These are phyloP conservation scores for Drosophila takahashii DNA, from an alignment of 1,140 invertebrate genomes.

Conservation along the genomic window DNA sequence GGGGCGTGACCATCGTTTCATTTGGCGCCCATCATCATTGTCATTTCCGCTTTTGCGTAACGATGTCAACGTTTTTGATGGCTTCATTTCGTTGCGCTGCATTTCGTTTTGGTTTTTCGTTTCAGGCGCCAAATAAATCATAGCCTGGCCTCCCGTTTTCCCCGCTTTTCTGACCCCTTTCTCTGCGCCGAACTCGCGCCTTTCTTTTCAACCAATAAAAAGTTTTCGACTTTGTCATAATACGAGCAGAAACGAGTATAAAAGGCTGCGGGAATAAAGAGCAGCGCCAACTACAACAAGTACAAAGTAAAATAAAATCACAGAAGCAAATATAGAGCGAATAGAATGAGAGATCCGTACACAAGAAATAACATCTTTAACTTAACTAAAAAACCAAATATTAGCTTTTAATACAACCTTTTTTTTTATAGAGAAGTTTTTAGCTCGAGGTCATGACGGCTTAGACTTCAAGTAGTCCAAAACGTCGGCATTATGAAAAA, in stretches of 20 bases:
- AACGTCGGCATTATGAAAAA: no score
- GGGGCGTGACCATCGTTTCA: constrained; percentile 35
- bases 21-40: constrained; percentile 68
- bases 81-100: constrained; percentile 70
- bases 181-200: neutral
- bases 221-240: constrained; percentile 79
- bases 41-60: constrained; percentile 81
- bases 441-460: no score
- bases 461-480: no score
- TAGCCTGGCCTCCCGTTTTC: constrained; percentile 36
- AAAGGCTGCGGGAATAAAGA: constrained; percentile 21
- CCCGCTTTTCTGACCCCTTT: neutral
- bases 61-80: constrained; percentile 80
- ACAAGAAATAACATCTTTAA: no score
- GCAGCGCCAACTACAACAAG: constrained; percentile 32
- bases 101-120: constrained; percentile 50
- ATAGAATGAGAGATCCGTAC: neutral
- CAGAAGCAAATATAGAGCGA: neutral
- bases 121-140: constrained; percentile 71
- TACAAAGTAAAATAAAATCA: constrained; percentile 67
- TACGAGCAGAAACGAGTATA: constrained; percentile 51
- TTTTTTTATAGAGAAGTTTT: no score
- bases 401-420: no score
- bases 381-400: no score
- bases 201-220: constrained; percentile 57